Conservation (phyloP, 2,888 invertebrate species). For the Orchesella flavescens region DNA sequence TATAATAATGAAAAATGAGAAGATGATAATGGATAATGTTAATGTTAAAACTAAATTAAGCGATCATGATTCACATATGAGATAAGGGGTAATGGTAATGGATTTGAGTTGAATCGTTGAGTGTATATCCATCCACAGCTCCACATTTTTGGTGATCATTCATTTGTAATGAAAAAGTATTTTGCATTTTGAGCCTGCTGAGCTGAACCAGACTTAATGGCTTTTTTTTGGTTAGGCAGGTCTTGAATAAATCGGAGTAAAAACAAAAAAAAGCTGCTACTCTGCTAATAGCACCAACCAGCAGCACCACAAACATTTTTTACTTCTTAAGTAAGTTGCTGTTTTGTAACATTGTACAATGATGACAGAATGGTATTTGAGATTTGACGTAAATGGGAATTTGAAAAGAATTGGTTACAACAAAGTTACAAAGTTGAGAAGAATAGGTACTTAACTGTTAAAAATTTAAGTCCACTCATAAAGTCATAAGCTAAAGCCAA, state of each 20-base stretch:
- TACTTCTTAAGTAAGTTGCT: too few relatives aligned
- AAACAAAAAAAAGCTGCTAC: too few relatives aligned
- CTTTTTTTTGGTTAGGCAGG: too few relatives aligned
- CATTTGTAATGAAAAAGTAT: background rate
- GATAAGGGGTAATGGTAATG: conserved; percentile 14
- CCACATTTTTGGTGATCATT: background rate
- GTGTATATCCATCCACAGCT: background rate
- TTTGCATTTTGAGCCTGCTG: too few relatives aligned
- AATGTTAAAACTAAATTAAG: conserved; percentile 13
- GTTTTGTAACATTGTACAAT: too few relatives aligned
- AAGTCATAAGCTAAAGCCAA: background rate
- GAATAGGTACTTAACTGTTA: background rate
- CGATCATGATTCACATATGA: background rate
- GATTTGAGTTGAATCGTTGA: conserved; percentile 1
- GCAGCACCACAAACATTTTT: too few relatives aligned
- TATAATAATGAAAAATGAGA: conserved; percentile 1
- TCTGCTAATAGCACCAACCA: too few relatives aligned
- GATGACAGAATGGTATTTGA: too few relatives aligned
- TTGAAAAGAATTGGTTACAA: too few relatives aligned
- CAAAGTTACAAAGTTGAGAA: background rate
- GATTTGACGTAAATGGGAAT: too few relatives aligned
- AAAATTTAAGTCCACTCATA: background rate
- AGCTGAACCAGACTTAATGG: too few relatives aligned
- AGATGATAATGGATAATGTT: conserved; percentile 9
- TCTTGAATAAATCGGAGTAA: too few relatives aligned